Percentiles rank a stretch among this genome's conserved stretches.
These are phyloP conservation scores for Polypterus senegalus DNA, from an alignment of 2,113 vertebrate genomes.

Conservation along the genomic window DNA sequence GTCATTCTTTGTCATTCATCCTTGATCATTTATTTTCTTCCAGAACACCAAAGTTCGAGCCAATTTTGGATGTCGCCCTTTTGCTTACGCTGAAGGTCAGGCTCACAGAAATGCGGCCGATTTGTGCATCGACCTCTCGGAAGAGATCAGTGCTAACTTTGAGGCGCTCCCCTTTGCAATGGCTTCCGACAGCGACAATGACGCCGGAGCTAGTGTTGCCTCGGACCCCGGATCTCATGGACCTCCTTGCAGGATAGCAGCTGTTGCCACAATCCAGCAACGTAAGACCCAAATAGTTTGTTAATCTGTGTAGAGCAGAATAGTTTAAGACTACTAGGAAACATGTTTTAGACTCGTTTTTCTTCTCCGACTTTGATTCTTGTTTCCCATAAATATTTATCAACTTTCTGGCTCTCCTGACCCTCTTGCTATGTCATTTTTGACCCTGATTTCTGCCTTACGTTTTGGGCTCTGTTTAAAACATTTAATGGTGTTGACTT, in stretches of 20 bases:
- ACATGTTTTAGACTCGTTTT: too few relatives aligned
- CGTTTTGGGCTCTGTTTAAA: too few relatives aligned
- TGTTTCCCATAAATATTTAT: too few relatives aligned
- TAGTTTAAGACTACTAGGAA: too few relatives aligned
- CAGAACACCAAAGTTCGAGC: slow-evolving; percentile 94
- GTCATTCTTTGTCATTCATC: too few relatives aligned
- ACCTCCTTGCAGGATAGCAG: slow-evolving; percentile 84
- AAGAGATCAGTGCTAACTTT: slow-evolving; percentile 96
- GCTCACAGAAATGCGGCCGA: slow-evolving; percentile 91
- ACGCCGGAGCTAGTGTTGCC: slow-evolving; percentile 85
- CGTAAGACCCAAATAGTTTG: slow-evolving; percentile 43
- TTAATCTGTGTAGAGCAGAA: too few relatives aligned
- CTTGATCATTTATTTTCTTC: background rate
- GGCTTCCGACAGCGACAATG: slow-evolving; percentile 95
- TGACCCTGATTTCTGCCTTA: too few relatives aligned
- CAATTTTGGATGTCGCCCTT: slow-evolving; percentile 83
- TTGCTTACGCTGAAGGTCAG: slow-evolving; percentile 87
- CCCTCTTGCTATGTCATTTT: too few relatives aligned
- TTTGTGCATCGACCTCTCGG: slow-evolving; percentile 83
- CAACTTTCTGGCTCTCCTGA: too few relatives aligned
- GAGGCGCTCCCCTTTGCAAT: slow-evolving; percentile 93
- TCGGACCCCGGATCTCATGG: slow-evolving; percentile 86
- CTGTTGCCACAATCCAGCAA: slow-evolving; percentile 75
- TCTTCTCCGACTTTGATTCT: too few relatives aligned
- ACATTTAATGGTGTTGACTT: too few relatives aligned